Conservation (phyloP, 2,113 vertebrate genomes). For the Tauraco erythrolophus region DNA sequence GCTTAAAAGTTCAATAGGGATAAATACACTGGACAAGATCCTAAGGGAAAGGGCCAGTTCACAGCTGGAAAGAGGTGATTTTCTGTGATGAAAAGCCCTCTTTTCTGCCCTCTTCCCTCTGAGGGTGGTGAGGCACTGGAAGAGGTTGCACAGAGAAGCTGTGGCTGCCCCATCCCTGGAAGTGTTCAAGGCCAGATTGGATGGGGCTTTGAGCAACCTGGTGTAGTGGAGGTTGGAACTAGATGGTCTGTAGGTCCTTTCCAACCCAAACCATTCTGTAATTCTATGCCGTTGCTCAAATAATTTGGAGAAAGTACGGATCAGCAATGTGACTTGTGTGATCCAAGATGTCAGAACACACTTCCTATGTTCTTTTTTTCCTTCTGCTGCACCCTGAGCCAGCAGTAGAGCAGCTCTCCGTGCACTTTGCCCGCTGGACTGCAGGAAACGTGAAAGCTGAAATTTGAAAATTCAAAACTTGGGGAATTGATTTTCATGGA, state of each 20-base stretch:
- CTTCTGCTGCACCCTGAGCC: not conserved
- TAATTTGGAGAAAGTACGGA: not conserved
- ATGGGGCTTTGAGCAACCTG: too few relatives aligned
- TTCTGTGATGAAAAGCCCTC: not conserved
- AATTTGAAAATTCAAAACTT: too few relatives aligned
- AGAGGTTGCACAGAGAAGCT: too few relatives aligned
- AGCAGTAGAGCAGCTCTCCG: not conserved
- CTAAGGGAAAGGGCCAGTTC: not conserved
- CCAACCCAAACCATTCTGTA: too few relatives aligned
- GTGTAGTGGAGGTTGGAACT: too few relatives aligned
- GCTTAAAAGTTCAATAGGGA: not conserved
- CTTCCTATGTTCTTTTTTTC: not conserved
- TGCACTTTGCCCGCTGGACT: not conserved
- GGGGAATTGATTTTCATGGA: not conserved
- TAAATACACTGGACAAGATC: not conserved
- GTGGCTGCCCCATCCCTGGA: too few relatives aligned
- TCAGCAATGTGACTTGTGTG: rapidly evolving
- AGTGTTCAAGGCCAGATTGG: too few relatives aligned
- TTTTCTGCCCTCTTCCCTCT: too few relatives aligned
- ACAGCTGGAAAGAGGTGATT: not conserved
- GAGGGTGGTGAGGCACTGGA: too few relatives aligned
- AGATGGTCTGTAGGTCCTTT: too few relatives aligned
- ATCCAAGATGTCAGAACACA: rapidly evolving
- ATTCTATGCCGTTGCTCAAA: not conserved
- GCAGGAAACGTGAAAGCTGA: not conserved